These are phyloP conservation scores for Microctenopoma steveboyesi DNA, from an alignment of 2,797 vertebrate species.

Conservation along the genomic window DNA sequence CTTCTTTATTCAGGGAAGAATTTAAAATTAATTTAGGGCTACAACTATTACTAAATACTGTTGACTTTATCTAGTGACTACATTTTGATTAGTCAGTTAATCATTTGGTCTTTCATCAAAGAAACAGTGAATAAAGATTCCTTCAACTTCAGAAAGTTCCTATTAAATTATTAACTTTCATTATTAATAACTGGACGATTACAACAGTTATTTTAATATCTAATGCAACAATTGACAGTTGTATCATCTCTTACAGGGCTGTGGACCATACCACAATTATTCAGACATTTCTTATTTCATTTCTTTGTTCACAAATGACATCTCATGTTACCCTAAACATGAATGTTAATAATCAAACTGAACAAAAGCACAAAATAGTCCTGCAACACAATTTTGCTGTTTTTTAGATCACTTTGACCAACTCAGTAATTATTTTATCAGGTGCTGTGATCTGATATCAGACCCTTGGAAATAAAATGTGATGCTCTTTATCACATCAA, in stretches of 20 bases:
- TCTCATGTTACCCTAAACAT: constrained; percentile 22
- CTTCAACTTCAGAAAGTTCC: background rate
- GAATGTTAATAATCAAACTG: constrained; percentile 23
- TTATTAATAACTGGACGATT: background rate
- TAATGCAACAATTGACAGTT: constrained; percentile 6
- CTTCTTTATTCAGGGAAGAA: background rate
- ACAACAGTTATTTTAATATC: constrained; percentile 11
- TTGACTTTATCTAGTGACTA: background rate
- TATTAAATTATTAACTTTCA: background rate
- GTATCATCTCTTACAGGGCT: background rate
- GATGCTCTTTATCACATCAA: background rate
- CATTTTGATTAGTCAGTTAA: constrained; percentile 1
- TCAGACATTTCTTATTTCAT: background rate
- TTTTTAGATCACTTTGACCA: background rate
- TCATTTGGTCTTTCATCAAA: background rate
- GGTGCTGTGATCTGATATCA: background rate
- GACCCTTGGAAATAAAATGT: background rate
- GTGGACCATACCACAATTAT: no score
- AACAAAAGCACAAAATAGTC: constrained; percentile 16
- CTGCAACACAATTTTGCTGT: constrained; percentile 6
- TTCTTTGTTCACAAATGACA: background rate
- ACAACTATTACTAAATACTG: background rate
- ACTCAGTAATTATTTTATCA: constrained; percentile 5
- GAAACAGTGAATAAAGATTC: background rate
- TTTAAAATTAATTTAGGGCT: background rate